Conservation (phyloP, 2,113 vertebrate genomes). For the Myrmophylax atrothorax region DNA sequence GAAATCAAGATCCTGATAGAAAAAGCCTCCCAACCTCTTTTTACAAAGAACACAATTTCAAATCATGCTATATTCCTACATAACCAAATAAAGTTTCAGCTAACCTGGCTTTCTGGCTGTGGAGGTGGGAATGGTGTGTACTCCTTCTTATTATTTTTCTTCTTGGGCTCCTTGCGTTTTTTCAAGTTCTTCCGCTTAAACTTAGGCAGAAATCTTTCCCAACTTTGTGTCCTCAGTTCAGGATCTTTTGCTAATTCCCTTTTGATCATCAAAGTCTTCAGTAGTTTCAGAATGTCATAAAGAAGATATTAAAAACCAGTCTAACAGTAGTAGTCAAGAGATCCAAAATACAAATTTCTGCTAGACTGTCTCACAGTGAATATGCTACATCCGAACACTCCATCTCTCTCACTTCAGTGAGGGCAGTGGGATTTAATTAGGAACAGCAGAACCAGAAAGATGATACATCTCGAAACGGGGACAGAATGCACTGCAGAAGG, state of each 20-base stretch:
- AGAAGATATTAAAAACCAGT: neutral
- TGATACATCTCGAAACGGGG: neutral
- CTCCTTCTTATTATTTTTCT: constrained; percentile 89
- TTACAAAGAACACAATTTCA: neutral
- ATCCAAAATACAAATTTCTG: neutral
- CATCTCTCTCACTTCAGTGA: neutral
- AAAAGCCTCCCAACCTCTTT: neutral
- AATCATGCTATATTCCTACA: neutral
- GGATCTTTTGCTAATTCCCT: constrained; percentile 91
- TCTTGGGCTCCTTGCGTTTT: constrained; percentile 92
- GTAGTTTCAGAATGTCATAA: neutral
- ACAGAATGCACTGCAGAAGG: neutral
- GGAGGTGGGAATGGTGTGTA: constrained; percentile 96
- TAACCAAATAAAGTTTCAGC: constrained; percentile 4
- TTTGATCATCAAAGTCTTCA: constrained; percentile 98
- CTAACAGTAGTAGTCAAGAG: neutral
- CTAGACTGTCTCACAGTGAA: neutral
- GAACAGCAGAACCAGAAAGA: neutral
- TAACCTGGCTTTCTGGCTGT: constrained; percentile 93
- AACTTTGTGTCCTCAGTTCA: constrained; percentile 86
- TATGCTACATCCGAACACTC: neutral
- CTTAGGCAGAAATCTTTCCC: constrained; percentile 95
- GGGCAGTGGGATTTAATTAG: neutral
- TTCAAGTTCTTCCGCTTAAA: constrained; percentile 92
- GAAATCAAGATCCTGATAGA: neutral